Base-by-base conservation (phyloP, 2,113 vertebrate genomes). In the Oncorhynchus kisutch region DNA sequence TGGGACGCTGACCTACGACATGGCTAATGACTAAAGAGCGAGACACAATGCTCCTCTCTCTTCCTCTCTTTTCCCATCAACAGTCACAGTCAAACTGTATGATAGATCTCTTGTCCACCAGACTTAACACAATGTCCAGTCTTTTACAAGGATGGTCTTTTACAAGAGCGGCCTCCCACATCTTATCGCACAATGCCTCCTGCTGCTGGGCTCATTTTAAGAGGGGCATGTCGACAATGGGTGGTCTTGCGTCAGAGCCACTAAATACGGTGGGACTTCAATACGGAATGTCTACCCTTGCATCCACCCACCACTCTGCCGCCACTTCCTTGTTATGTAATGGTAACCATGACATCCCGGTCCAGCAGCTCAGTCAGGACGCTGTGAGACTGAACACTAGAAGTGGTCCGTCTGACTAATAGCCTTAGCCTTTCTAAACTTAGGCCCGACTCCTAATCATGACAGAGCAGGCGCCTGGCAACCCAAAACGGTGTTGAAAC, bases 191-290 rank as follows among this genome's bases (percentile, higher is more conserved):
- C 69, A 82, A 78, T 85, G 83, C 76, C 74, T 73, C 75, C 71
- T 79, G 86, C 79, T 84, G 82, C 59, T 39, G 1, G n/a, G 62
- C 6, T 73, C 75, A 45, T 34, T 82, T 78, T 74, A 76, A 78
- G 69, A 49, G 70, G 12, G 1, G n/a, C 24, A 49, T 67, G 22
- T 3, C 72, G 4, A 80, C 84, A 90, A 85, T 82, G 77, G 76
- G n/a, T 86, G 86, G 73, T 86, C 86, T 86, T 89, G 75, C 83
- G 49, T 87, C 70, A 29, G 54, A 51, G 31, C 13, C 62, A 69
- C 82, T 66, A 67, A 75, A 49, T 73, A 64, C 81, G 62, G 72
- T 1, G n/a, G 70, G 80, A 77, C 78, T 18, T 31, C 20, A 64
- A 72, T 67, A 70, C 60, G 70, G 69, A 75, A 84, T 88, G 86